Conservation (phyloP, 2,113 vertebrate species). For the Apistogramma diplotaenia region DNA sequence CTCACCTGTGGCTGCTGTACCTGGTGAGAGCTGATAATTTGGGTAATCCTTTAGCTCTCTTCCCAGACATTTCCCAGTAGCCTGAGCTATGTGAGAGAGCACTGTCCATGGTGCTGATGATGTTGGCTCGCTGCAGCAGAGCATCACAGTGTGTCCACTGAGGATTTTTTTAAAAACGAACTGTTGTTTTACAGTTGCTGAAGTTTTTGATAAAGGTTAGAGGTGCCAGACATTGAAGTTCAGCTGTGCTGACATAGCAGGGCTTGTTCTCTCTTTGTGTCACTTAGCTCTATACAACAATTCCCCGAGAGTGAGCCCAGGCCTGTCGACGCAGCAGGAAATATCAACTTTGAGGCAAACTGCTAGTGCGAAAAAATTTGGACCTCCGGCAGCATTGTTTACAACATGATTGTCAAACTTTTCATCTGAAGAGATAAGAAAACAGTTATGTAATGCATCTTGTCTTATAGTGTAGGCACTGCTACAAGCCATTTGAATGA, state of each 20-base stretch:
- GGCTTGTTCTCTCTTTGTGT: conserved; percentile 6
- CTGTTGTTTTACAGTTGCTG: background rate
- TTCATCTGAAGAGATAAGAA: background rate
- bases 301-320: background rate
- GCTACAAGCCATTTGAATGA: background rate
- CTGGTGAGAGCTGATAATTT: conserved; percentile 29
- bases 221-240: background rate
- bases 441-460: background rate
- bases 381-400: background rate
- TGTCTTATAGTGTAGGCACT: background rate
- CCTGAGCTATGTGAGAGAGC: background rate
- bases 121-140: background rate
- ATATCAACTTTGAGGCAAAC: background rate
- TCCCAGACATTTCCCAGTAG: background rate
- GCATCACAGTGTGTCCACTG: background rate
- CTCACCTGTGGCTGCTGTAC: conserved; percentile 37
- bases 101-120: background rate
- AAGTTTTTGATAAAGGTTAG: background rate
- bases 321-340: background rate
- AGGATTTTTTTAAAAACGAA: background rate
- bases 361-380: background rate
- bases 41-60: conserved; percentile 24
- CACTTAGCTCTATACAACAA: conserved; percentile 4
- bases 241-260: conserved; percentile 12
- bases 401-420: background rate